Percentiles rank a stretch among this genome's conserved stretches.
These are phyloP conservation scores for Stichopus chloronotus DNA, from an alignment of 35 echinoderm and acorn worm genomes.

Conservation along the genomic window DNA sequence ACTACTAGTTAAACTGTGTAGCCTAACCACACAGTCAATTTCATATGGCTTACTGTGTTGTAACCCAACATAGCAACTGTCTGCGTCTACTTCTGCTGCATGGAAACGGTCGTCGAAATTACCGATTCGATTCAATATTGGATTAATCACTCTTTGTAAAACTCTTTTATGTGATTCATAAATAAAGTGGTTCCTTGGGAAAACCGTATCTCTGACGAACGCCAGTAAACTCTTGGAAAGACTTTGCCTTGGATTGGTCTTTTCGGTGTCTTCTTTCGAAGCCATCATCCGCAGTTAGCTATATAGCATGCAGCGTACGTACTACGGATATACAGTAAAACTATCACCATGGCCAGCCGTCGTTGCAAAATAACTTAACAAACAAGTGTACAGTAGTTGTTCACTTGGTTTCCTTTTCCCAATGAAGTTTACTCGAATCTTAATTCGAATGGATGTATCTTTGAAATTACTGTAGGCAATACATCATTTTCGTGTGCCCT, in stretches of 20 bases:
- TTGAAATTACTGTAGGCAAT: too few relatives aligned
- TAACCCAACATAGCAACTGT: slow-evolving; percentile 62
- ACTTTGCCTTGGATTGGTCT: slow-evolving; percentile 17
- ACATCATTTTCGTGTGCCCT: too few relatives aligned
- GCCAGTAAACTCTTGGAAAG: slow-evolving; percentile 41
- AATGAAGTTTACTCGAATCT: too few relatives aligned
- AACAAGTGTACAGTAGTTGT: too few relatives aligned
- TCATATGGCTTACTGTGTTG: slow-evolving; percentile 33
- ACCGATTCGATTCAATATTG: slow-evolving; percentile 55
- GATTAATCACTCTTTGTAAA: slow-evolving; percentile 54
- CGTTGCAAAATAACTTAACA: too few relatives aligned
- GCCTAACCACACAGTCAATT: slow-evolving; percentile 37
- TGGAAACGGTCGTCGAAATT: slow-evolving; percentile 72
- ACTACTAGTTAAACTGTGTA: slow-evolving; percentile 40
- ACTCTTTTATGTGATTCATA: neutral
- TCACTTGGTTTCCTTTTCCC: too few relatives aligned
- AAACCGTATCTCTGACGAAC: slow-evolving; percentile 7
- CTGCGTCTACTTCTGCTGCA: slow-evolving; percentile 6
- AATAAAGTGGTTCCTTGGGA: neutral
- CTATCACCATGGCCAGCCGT: neutral
- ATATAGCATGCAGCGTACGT: too few relatives aligned
- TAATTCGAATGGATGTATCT: too few relatives aligned
- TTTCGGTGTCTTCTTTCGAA: neutral
- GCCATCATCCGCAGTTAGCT: neutral
- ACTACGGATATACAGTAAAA: too few relatives aligned